phyloP scores from a whole-genome alignment of 1,140 invertebrate species.

The Heliconius eleuchia region DNA sequence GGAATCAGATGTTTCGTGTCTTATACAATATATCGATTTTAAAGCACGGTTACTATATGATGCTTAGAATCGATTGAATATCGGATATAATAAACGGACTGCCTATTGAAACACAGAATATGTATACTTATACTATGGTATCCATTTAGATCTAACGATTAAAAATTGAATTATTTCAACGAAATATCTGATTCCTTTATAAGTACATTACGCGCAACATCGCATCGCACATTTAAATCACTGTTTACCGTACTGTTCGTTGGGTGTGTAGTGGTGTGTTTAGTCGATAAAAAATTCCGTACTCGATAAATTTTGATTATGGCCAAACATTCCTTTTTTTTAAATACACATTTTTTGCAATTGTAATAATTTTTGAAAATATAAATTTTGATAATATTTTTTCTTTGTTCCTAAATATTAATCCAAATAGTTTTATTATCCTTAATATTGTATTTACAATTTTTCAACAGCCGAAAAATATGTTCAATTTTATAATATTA shows the following conservation, averaged over 20 bases:
- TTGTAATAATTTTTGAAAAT: slow-evolving; percentile 82
- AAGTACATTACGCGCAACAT: slow-evolving; percentile 67
- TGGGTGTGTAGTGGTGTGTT: slow-evolving; percentile 70
- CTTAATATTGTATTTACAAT: slow-evolving; percentile 81
- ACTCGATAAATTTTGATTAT: slow-evolving; percentile 73
- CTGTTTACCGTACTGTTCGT: slow-evolving; percentile 77
- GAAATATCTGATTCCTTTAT: slow-evolving; percentile 72
- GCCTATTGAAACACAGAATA: slow-evolving; percentile 45
- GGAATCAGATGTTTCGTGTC: slow-evolving; percentile 65
- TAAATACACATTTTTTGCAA: slow-evolving; percentile 78
- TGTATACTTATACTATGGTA: slow-evolving; percentile 43
- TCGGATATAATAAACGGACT: slow-evolving; percentile 41
- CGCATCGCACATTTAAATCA: slow-evolving; percentile 69
- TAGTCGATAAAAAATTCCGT: slow-evolving; percentile 76
- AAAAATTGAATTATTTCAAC: slow-evolving; percentile 42
- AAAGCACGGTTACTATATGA: slow-evolving; percentile 45
- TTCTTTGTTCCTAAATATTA: slow-evolving; percentile 79
- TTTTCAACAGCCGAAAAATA: slow-evolving; percentile 81
- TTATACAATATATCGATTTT: slow-evolving; percentile 37
- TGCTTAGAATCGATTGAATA: slow-evolving; percentile 44
- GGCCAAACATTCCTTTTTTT: slow-evolving; percentile 77
- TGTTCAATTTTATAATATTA: slow-evolving; percentile 80
- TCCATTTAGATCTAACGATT: slow-evolving; percentile 45
- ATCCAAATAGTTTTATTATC: slow-evolving; percentile 81
- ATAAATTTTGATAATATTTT: slow-evolving; percentile 82